Conservation (phyloP, 2,113 vertebrate species). For the Butorides virescens region DNA sequence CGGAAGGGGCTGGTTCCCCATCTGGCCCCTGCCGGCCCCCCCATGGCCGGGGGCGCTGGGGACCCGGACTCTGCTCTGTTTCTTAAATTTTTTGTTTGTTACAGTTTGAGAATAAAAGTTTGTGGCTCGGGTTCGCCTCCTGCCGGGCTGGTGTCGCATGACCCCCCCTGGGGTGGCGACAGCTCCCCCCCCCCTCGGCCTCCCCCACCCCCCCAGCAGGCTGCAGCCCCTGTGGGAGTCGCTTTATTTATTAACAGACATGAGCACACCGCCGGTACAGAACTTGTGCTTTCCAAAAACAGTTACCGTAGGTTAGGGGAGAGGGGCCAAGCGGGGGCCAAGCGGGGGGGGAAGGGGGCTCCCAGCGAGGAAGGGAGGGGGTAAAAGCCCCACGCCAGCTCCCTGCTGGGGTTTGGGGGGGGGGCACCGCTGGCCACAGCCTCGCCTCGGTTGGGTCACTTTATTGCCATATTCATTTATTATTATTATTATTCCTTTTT, state of each 20-base stretch:
- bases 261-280: conserved; percentile 84
- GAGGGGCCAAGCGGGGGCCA: conserved; percentile 14
- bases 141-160: background rate
- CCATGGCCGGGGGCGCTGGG: conserved; percentile 31
- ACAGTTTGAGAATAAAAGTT: conserved; percentile 84
- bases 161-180: background rate
- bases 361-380: background rate
- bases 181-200: background rate
- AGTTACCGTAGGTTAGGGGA: conserved; percentile 69
- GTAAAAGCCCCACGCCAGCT: background rate
- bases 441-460: conserved; percentile 58
- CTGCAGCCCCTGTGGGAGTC: conserved; percentile 53
- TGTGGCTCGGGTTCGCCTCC: conserved; percentile 70
- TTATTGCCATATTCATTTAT: conserved; percentile 79
- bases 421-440: conserved; percentile 57
- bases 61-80: conserved; percentile 69
- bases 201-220: background rate
- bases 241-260: conserved; percentile 89
- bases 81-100: conserved; percentile 78
- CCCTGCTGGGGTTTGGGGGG: background rate
- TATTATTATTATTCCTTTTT: conserved; percentile 18
- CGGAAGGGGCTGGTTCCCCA: conserved; percentile 67
- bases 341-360: background rate
- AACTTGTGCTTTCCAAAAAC: conserved; percentile 87
- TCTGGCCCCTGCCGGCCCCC: conserved; percentile 27